These are phyloP conservation scores for Pogonognathellus flavescens DNA, from an alignment of 1,140 invertebrate genomes.

Conservation along the genomic window DNA sequence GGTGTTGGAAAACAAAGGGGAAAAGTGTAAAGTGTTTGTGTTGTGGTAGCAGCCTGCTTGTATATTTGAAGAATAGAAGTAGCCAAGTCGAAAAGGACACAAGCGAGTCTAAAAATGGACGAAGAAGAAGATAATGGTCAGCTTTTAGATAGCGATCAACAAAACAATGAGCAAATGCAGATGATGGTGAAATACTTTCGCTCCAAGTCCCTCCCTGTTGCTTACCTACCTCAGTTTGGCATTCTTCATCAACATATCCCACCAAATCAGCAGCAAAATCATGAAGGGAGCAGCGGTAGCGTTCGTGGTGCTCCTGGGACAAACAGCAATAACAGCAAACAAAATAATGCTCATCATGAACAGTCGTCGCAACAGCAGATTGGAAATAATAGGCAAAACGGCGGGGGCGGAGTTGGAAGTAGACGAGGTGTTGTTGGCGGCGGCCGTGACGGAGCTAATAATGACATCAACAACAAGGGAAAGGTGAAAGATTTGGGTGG, in stretches of 20 bases:
- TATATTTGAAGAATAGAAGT: too few relatives aligned
- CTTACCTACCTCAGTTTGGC: constrained; percentile 58
- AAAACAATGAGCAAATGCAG: constrained; percentile 41
- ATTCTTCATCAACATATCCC: constrained; percentile 42
- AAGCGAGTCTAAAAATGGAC: constrained; percentile 51
- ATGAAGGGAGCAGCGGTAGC: neutral
- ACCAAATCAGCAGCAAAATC: neutral
- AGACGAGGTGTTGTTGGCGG: constrained; percentile 24
- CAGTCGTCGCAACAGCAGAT: neutral
- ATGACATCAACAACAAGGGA: constrained; percentile 57
- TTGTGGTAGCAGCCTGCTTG: too few relatives aligned
- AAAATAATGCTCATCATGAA: neutral
- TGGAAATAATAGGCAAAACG: constrained; percentile 23
- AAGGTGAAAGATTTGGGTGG: constrained; percentile 60
- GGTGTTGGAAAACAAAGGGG: neutral
- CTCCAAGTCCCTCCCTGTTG: constrained; percentile 61
- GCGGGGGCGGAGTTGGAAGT: constrained; percentile 31
- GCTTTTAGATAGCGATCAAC: constrained; percentile 50
- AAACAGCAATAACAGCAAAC: constrained; percentile 2
- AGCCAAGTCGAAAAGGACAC: neutral
- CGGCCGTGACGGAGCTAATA: constrained; percentile 47
- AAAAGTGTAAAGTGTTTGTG: neutral
- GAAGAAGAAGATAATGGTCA: constrained; percentile 56
- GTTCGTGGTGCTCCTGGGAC: neutral
- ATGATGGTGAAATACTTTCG: constrained; percentile 60